These are phyloP conservation scores for Conistra vaccinii DNA, from an alignment of 2,888 invertebrate species.

Conservation along the genomic window DNA sequence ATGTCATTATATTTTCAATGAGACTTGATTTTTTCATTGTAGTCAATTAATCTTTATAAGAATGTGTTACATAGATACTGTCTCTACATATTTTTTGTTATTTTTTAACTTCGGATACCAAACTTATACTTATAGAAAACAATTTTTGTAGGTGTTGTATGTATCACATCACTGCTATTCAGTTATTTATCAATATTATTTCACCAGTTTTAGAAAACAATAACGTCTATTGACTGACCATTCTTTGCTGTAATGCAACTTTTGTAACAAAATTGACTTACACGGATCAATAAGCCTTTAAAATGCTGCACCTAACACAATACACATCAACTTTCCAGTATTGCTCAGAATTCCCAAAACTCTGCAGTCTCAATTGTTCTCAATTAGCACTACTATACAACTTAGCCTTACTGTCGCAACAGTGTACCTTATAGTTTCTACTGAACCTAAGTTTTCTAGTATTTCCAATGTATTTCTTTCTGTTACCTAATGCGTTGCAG, in stretches of 20 bases:
- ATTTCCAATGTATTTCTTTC: constrained; percentile 25
- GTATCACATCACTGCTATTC: not conserved
- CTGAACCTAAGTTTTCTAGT: constrained; percentile 22
- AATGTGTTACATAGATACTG: not conserved
- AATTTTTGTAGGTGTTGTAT: not conserved
- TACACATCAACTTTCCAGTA: not conserved
- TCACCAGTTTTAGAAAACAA: not conserved
- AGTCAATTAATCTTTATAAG: not conserved
- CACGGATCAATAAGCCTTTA: not conserved
- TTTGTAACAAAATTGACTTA: not conserved
- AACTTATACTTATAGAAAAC: too few species aligned
- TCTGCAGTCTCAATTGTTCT: constrained; percentile 19
- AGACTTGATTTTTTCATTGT: not conserved
- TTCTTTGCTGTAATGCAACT: not conserved
- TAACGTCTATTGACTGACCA: not conserved
- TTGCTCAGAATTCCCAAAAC: constrained; percentile 17
- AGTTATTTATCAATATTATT: not conserved
- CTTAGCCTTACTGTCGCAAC: not conserved
- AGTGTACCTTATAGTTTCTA: not conserved
- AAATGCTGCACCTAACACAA: constrained; percentile 12
- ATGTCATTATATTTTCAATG: constrained; percentile 7
- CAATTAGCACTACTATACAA: constrained; percentile 38
- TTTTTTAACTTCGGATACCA: not conserved
- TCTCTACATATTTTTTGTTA: not conserved
- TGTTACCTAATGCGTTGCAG: constrained; percentile 48